phyloP scores from a whole-genome alignment of 2,888 invertebrate genomes.

The Acanthosepion esculentum region DNA sequence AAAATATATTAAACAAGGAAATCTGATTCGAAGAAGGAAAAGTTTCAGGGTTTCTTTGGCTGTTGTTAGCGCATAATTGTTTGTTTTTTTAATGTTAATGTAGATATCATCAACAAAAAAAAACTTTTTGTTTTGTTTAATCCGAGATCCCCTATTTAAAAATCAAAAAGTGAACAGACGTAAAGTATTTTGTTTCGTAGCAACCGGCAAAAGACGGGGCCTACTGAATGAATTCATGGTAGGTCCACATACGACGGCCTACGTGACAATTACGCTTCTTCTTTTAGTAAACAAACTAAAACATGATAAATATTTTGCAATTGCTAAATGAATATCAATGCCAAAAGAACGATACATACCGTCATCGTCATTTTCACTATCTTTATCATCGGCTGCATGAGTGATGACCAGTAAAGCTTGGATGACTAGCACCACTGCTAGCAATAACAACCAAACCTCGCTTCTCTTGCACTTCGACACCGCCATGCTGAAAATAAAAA shows the following conservation, averaged over 20 bases:
- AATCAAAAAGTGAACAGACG: too few species aligned
- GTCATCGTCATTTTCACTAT: neutral
- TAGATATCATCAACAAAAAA: too few species aligned
- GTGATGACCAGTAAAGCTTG: neutral
- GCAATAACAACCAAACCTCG: neutral
- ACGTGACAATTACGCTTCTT: neutral
- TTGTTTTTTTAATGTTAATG: too few species aligned
- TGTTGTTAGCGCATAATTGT: too few species aligned
- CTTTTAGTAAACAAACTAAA: neutral
- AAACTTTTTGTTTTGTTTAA: too few species aligned
- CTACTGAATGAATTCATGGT: too few species aligned
- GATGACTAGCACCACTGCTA: neutral
- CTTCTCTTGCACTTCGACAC: neutral
- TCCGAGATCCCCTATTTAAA: too few species aligned
- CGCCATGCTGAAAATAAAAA: slow-evolving; percentile 48
- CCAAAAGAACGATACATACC: neutral
- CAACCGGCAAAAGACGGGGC: too few species aligned
- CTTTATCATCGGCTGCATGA: neutral
- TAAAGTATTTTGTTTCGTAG: too few species aligned
- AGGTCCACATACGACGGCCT: neutral
- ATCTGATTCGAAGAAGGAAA: too few species aligned
- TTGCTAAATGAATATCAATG: neutral
- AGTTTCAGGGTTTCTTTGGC: too few species aligned
- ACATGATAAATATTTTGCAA: neutral
- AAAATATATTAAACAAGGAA: too few species aligned